Evolutionary conservation across 2,113 vertebrate genomes (phyloP), one percentile per base, ranked within the genome.

Genomic region (Dolichallabes microphthalmus): DNA sequence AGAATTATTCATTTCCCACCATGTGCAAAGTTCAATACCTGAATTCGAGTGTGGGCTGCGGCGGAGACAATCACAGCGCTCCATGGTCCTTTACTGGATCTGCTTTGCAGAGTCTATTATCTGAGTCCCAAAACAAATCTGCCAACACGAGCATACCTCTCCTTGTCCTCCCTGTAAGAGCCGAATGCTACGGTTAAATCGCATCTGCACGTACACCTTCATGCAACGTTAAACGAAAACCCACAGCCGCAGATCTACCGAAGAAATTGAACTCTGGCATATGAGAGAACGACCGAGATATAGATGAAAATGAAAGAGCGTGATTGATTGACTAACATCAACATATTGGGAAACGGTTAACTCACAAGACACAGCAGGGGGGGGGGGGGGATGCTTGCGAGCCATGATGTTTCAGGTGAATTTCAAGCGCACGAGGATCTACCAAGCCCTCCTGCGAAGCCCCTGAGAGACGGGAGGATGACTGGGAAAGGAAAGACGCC

Each of bases 111-210:
- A 83, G 89, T 45, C 64, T 84, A 91, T 93, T 91, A 92, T 93
- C 88, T 89, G 81, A 92, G 85, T 89, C 92, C 90, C 87, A 89
- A 92, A 92, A 92, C 89, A 92, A 86, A 88, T 83, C 88, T 89
- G 77, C 88, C 89, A 87, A 89, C 86, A 84, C 87, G 87, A 92
- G 91, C 90, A 84, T 89, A 91, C 85, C 88, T 90, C 87, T 88
- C 63, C 57, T 78, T 88, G 88, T 89, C 89, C 87, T 77, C 61
- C 64, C 83, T 66, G 25, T 84, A 88, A 73, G 77, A 93, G 87
- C 69, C 66, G n/a, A 85, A 53, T 61, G 53, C 58, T 88, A 87
- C 57, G 53, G 78, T 71, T 85, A 77, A 88, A 88, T 85, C 74
- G 74, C 25, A 78, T 80, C 45, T 85, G 77, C 82, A 71, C 35